phyloP scores from a whole-genome alignment of 2,888 invertebrate genomes.

The Arenicola marina region DNA sequence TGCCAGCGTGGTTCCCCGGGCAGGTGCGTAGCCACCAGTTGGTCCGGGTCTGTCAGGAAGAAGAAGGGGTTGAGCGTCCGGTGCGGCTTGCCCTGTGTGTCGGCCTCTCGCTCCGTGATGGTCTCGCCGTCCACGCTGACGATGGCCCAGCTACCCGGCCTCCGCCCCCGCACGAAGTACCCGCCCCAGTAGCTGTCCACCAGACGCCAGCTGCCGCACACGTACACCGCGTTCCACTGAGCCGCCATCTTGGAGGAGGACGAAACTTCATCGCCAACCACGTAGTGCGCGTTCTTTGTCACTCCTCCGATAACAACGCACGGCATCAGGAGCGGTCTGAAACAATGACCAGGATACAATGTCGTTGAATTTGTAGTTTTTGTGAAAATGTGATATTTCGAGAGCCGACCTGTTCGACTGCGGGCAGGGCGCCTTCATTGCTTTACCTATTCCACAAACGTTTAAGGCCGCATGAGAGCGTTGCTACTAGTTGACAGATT shows the following conservation, averaged over 20 bases:
- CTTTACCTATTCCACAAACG: no score
- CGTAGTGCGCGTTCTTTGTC: conserved; percentile 58
- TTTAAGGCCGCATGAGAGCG: no score
- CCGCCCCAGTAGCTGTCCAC: conserved; percentile 57
- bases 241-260: conserved; percentile 47
- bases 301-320: conserved; percentile 54
- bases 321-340: conserved; percentile 52
- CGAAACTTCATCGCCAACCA: conserved; percentile 46
- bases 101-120: conserved; percentile 34
- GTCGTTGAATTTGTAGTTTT: no score
- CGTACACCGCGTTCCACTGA: conserved; percentile 58
- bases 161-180: conserved; percentile 50
- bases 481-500: no score
- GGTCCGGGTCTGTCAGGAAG: conserved; percentile 55
- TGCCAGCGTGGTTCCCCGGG: conserved; percentile 55
- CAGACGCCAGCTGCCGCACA: conserved; percentile 53
- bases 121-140: conserved; percentile 47
- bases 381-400: no score
- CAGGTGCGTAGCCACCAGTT: conserved; percentile 53
- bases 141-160: conserved; percentile 50
- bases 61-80: conserved; percentile 57
- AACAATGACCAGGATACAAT: no score
- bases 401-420: no score
- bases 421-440: no score
- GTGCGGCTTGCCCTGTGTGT: conserved; percentile 44